Percentiles rank a stretch among this genome's conserved stretches.
phyloP scores from a whole-genome alignment of 2,888 invertebrate genomes.

The Amblyjoppa proteus region DNA sequence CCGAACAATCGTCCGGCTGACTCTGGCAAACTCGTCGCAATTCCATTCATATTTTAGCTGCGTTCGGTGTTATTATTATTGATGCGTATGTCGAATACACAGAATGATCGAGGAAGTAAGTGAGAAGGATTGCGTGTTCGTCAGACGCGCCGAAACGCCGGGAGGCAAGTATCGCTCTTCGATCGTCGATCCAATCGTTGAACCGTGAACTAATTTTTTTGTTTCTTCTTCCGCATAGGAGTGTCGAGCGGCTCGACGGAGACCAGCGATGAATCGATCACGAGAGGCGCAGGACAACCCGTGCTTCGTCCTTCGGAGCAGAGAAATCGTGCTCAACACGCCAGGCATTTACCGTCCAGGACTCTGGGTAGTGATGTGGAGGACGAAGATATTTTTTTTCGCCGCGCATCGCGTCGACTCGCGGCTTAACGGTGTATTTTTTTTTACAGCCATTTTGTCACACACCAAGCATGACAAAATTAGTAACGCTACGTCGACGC shows the following conservation, averaged over 20 bases:
- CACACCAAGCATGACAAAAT: constrained; percentile 42
- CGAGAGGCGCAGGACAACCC: constrained; percentile 35
- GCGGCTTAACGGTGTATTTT: not conserved
- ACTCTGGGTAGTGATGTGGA: constrained; percentile 43
- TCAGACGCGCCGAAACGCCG: constrained; percentile 55
- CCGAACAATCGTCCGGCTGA: not conserved
- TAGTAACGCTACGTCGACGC: constrained; percentile 26
- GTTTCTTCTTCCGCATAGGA: constrained; percentile 15
- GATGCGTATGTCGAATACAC: not conserved
- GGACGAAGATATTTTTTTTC: not conserved
- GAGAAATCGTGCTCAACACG: constrained; percentile 67
- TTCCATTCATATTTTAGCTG: not conserved
- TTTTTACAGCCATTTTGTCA: constrained; percentile 44
- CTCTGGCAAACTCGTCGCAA: not conserved
- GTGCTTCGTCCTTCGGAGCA: constrained; percentile 56
- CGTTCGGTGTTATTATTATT: not conserved
- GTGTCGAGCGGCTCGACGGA: constrained; percentile 47
- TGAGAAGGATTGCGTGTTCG: constrained; percentile 39
- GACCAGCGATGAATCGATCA: constrained; percentile 36
- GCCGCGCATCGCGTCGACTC: not conserved
- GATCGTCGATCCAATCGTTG: not conserved
- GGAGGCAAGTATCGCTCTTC: constrained; percentile 49
- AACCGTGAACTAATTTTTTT: not conserved
- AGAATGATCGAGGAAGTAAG: constrained; percentile 49
- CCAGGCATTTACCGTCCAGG: constrained; percentile 71